Conservation (phyloP, 2,113 vertebrate genomes). For the Rhabdomys dilectus region DNA sequence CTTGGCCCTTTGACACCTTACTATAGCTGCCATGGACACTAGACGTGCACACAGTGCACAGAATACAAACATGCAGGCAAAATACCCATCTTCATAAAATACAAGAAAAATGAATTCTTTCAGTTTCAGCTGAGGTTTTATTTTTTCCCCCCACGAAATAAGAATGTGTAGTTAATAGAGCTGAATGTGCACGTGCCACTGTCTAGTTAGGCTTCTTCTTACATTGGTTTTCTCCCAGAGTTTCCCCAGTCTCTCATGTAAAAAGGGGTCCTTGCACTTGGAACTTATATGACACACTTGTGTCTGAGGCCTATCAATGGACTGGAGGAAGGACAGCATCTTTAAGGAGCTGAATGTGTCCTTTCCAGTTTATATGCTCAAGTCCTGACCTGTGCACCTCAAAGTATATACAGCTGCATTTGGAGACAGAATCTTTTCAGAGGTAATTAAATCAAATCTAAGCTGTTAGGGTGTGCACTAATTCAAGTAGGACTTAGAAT, state of each 20-base stretch:
- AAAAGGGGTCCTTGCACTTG: not conserved
- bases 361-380: not conserved
- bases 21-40: not conserved
- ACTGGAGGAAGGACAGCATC: not conserved
- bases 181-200: not conserved
- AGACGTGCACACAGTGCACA: not conserved
- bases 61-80: too few species aligned
- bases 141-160: not conserved
- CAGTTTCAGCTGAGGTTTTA: not conserved
- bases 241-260: not conserved
- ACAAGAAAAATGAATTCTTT: not conserved
- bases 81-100: not conserved
- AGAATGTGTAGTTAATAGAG: not conserved
- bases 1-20: not conserved
- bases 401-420: not conserved
- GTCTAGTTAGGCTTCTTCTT: not conserved
- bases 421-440: not conserved
- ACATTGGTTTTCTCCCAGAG: not conserved
- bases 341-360: not conserved
- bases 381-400: not conserved
- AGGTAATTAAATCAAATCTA: not conserved
- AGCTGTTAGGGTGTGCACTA: not conserved
- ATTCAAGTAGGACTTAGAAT: not conserved
- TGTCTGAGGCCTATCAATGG: not conserved
- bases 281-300: not conserved